Evolutionary conservation across 1,140 invertebrate species (phyloP).

Genomic region (Drosophila rufa): DNA sequence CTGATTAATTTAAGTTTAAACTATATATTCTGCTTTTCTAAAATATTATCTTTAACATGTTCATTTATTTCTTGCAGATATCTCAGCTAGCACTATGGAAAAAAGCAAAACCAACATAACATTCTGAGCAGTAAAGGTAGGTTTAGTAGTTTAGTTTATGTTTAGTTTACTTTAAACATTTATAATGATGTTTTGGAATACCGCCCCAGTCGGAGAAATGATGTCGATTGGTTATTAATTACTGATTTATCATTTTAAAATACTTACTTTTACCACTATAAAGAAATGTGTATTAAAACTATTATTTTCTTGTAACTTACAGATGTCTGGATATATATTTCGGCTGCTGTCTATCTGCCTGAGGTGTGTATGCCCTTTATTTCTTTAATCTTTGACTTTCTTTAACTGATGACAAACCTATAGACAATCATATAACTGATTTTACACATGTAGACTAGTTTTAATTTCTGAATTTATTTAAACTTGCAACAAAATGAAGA

Average conservation of each 20-base stretch:
- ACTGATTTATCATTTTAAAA: constrained; percentile 25
- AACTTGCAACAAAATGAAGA: neutral
- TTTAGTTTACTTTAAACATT: neutral
- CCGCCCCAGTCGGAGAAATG: constrained; percentile 61
- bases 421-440: constrained; percentile 81
- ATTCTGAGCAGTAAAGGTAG: constrained; percentile 10
- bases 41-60: neutral
- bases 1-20: neutral
- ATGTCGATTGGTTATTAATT: constrained; percentile 55
- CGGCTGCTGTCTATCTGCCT: too few relatives aligned
- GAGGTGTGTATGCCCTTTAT: constrained; percentile 12
- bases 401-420: constrained; percentile 57
- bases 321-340: neutral
- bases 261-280: too few relatives aligned
- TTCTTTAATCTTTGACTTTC: neutral
- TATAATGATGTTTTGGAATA: constrained; percentile 48
- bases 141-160: neutral
- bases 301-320: neutral
- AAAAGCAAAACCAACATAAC: too few relatives aligned
- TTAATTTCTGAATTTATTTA: constrained; percentile 35
- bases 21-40: too few relatives aligned
- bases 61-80: constrained; percentile 1
- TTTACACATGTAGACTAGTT: constrained; percentile 55
- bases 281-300: neutral
- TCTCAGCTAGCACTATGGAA: too few relatives aligned